A percentile compares a stretch with the other conserved stretches of the same genome.
These are phyloP conservation scores for Coelopa pilipes DNA, from an alignment of 2,888 invertebrate genomes.

Conservation along the genomic window DNA sequence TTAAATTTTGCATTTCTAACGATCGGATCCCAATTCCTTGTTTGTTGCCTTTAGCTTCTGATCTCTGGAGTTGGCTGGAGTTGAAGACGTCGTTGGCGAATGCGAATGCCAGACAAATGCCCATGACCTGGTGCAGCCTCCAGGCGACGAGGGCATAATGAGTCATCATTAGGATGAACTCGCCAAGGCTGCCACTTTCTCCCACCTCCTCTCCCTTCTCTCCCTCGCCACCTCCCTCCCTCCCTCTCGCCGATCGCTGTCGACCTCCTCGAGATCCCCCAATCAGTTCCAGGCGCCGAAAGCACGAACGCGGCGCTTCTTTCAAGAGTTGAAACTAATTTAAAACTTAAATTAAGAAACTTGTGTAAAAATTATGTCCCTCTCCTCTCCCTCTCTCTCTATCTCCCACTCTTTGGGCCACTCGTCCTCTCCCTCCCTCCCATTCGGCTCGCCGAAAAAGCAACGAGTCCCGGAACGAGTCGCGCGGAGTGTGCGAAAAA, in stretches of 20 bases:
- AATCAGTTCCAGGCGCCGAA: conserved; percentile 24
- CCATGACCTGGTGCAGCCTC: not conserved
- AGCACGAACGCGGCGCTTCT: conserved; percentile 2
- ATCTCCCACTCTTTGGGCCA: too few species aligned
- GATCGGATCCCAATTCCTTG: not conserved
- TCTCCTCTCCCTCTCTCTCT: not conserved
- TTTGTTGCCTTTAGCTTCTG: not conserved
- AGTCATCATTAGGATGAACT: conserved; percentile 32
- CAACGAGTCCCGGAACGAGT: too few species aligned
- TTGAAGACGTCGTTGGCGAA: conserved; percentile 4
- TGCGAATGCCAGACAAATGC: conserved; percentile 7
- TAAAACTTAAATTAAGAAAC: conserved; percentile 42
- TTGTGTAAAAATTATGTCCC: conserved; percentile 37
- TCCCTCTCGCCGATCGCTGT: too few species aligned
- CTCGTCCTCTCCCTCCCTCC: too few species aligned
- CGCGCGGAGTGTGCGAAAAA: too few species aligned
- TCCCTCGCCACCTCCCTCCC: not conserved
- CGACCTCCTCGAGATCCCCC: not conserved
- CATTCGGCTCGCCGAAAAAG: too few species aligned
- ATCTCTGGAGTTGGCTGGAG: not conserved
- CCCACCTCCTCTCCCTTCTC: not conserved
- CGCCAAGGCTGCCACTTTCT: not conserved
- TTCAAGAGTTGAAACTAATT: conserved; percentile 40
- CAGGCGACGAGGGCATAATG: conserved; percentile 27
- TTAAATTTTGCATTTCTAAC: conserved; percentile 13